Evolutionary conservation across 23 tunicate species (phyloP), one percentile per base, ranked within the genome.

Genomic region (Ciona savignyi): DNA sequence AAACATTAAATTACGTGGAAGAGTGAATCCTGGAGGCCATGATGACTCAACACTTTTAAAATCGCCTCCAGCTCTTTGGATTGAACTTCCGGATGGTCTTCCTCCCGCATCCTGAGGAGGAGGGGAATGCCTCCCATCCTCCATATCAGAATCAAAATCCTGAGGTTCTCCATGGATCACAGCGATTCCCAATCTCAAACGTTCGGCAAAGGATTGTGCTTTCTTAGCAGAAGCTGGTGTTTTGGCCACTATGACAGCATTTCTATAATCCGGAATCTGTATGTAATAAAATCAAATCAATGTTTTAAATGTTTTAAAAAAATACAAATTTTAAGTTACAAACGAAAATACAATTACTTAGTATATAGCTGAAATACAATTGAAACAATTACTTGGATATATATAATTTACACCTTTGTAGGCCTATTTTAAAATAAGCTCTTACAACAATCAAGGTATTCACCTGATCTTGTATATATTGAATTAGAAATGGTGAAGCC

Each of bases 101-200:
- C n/a, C n/a, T 22, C 28, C 76, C 3, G 31, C 56, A 2, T 24
- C 64, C 65, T 63, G 73, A 22, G 90, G 99, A 19, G 99, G 99
- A 30, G 99, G 95, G 0, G 99, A 94, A 32, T 87, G 81, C 15
- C 98, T 77, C 0, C 99, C 99, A 66, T 94, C 99, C 30, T 84
- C 85, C 11, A 74, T 83, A 70, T 91, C 97, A 2, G 87, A 81
- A 34, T 91, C 97, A 23, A 80, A 93, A 33, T 91, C 93, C 65
- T 91, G 97, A 4, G 97, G 91, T 72, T 94, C 95, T 27, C 99
- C 99, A 51, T 94, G 99, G 33, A 94, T 94, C 0, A 94, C 99
- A 30, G 99, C 99, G 62, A 94, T 86, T 0, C 94, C 95, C 3
- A 94, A 62, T 19, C 99, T 74, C 60, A 94, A 66, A 27, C 99